Evolutionary conservation across 1,140 invertebrate species (phyloP).

Genomic region (Trichonephila inaurata): DNA sequence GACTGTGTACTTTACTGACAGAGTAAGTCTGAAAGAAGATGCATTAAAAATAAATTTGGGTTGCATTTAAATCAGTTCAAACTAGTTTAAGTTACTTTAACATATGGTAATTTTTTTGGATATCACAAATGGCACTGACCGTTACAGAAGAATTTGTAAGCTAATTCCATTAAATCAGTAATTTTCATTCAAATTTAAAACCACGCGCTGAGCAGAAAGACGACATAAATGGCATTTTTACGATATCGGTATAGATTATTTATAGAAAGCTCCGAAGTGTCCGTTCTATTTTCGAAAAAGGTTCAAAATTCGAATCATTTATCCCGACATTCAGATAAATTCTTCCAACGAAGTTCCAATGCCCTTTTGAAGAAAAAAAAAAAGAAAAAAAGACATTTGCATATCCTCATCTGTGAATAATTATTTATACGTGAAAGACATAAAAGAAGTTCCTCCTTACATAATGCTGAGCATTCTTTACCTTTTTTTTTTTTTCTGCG

Average conservation of each 20-base stretch:
- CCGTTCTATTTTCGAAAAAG: not conserved
- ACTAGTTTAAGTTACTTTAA: too few species aligned
- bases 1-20: too few species aligned
- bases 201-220: not conserved
- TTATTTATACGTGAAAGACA: constrained; percentile 16
- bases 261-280: not conserved
- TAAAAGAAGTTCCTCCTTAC: not conserved
- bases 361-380: not conserved
- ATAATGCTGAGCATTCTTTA: not conserved
- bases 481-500: not conserved
- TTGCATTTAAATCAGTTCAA: too few species aligned
- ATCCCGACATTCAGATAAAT: not conserved
- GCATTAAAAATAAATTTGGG: too few species aligned
- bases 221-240: not conserved
- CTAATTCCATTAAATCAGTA: too few species aligned
- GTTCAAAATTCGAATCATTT: not conserved
- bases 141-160: too few species aligned
- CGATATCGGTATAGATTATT: not conserved
- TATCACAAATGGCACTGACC: too few species aligned
- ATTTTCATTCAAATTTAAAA: not conserved
- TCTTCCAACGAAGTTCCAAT: not conserved
- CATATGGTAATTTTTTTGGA: too few species aligned
- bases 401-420: not conserved
- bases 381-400: not conserved
- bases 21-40: too few species aligned